A percentile compares a stretch with the other conserved stretches of the same genome.
phyloP scores from a whole-genome alignment of 2,113 vertebrate genomes.

The Protomyctophum bolini region DNA sequence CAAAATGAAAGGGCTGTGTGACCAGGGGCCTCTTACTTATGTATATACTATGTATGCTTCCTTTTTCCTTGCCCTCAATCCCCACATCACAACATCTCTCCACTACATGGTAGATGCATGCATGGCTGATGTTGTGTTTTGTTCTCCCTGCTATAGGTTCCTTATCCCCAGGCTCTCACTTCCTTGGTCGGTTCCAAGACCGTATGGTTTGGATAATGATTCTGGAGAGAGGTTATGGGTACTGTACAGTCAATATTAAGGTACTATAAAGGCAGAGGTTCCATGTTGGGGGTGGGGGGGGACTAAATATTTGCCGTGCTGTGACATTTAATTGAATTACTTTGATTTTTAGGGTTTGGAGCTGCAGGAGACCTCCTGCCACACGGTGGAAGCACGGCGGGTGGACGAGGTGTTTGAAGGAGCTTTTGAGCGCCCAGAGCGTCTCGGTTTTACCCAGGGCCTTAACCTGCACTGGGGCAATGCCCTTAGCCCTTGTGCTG shows the following conservation, averaged over 20 bases:
- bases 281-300: not conserved
- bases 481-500: conserved; percentile 87
- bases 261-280: conserved; percentile 64
- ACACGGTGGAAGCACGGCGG: conserved; percentile 92
- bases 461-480: conserved; percentile 93
- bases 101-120: conserved; percentile 16
- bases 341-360: conserved; percentile 86
- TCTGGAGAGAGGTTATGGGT: conserved; percentile 92
- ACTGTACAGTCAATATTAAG: conserved; percentile 96
- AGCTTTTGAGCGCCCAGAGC: conserved; percentile 87
- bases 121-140: conserved; percentile 22
- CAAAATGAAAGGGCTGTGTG: conserved; percentile 47
- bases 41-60: conserved; percentile 17
- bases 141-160: conserved; percentile 79
- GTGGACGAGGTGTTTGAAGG: conserved; percentile 95
- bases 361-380: conserved; percentile 97
- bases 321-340: too few species aligned
- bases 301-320: too few species aligned
- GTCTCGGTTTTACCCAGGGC: conserved; percentile 73
- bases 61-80: conserved; percentile 7
- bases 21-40: conserved; percentile 2
- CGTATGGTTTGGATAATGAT: conserved; percentile 94
- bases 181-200: conserved; percentile 94
- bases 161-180: conserved; percentile 91
- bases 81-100: conserved; percentile 18